A percentile compares a stretch with the other conserved stretches of the same genome.
Evolutionary conservation across 2,797 vertebrate species (phyloP).

Genomic region (Clamator glandarius): DNA sequence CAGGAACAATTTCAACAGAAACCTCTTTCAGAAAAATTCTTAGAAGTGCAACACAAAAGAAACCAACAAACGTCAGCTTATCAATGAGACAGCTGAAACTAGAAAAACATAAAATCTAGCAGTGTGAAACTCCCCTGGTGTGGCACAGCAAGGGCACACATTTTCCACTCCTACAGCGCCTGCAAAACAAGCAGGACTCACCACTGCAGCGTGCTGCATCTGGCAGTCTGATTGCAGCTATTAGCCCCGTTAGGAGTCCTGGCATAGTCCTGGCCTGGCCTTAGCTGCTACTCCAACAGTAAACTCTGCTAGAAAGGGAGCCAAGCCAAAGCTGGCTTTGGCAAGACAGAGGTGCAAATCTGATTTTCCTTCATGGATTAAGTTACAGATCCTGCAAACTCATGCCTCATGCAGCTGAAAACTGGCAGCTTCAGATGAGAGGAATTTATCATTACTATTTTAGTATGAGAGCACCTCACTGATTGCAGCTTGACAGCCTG

Average conservation of each 20-base stretch:
- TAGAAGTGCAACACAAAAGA: not conserved
- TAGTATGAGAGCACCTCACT: conserved; percentile 17
- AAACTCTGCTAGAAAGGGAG: not conserved
- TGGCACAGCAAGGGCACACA: rapidly evolving
- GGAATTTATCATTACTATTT: conserved; percentile 54
- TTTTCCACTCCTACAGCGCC: not conserved
- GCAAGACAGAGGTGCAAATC: not conserved
- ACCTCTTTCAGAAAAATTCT: not conserved
- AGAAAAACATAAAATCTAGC: not conserved
- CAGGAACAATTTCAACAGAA: not conserved
- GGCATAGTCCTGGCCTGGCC: not conserved
- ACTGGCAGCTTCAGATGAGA: conserved; percentile 36
- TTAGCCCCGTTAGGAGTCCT: rapidly evolving
- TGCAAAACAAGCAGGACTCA: not conserved
- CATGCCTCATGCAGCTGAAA: not conserved
- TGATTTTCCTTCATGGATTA: not conserved
- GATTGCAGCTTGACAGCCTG: conserved; percentile 46
- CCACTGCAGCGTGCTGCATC: rapidly evolving
- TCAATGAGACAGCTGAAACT: not conserved
- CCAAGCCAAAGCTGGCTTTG: not conserved
- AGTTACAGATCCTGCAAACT: not conserved
- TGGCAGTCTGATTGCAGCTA: not conserved
- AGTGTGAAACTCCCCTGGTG: not conserved
- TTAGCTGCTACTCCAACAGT: not conserved
- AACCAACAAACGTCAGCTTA: not conserved